Evolutionary conservation across 2,113 vertebrate genomes (phyloP).

Genomic region (Amazona guildingii): DNA sequence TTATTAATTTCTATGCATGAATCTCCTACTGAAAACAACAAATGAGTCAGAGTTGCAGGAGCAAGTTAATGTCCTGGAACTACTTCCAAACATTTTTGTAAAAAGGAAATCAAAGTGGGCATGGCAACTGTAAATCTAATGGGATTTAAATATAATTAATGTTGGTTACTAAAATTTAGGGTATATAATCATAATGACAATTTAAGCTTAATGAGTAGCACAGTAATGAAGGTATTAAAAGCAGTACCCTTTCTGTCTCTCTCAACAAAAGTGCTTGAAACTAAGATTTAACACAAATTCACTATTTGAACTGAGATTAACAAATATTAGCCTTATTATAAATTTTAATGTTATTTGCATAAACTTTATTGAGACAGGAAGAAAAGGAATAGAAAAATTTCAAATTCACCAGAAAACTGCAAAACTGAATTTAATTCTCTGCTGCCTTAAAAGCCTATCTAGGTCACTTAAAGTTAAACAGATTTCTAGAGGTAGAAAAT

Average conservation of each 20-base stretch:
- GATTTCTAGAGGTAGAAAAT: conserved; percentile 18
- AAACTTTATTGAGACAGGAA: conserved; percentile 16
- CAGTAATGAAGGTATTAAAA: conserved; percentile 40
- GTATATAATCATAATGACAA: conserved; percentile 43
- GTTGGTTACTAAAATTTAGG: conserved; percentile 6
- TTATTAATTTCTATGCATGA: background rate
- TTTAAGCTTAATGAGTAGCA: background rate
- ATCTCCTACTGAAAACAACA: background rate
- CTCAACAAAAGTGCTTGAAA: background rate
- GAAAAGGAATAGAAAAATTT: conserved; percentile 2
- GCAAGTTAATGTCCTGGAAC: conserved; percentile 2
- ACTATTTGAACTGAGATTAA: conserved; percentile 60
- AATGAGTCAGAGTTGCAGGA: background rate
- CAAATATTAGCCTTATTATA: conserved; percentile 54
- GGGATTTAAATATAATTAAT: conserved; percentile 56
- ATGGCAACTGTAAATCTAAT: background rate
- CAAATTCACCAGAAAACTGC: conserved; percentile 7
- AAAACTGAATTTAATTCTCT: background rate
- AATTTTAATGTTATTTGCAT: conserved; percentile 35
- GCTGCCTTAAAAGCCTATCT: background rate
- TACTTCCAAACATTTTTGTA: background rate
- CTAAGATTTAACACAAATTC: conserved; percentile 29
- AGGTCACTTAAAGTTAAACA: conserved; percentile 17
- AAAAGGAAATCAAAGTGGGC: background rate
- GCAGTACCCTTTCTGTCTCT: background rate